Percentiles rank a stretch among this genome's conserved stretches.
Conservation (phyloP, 2,888 invertebrate genomes). For the Trachelus troglodyta region DNA sequence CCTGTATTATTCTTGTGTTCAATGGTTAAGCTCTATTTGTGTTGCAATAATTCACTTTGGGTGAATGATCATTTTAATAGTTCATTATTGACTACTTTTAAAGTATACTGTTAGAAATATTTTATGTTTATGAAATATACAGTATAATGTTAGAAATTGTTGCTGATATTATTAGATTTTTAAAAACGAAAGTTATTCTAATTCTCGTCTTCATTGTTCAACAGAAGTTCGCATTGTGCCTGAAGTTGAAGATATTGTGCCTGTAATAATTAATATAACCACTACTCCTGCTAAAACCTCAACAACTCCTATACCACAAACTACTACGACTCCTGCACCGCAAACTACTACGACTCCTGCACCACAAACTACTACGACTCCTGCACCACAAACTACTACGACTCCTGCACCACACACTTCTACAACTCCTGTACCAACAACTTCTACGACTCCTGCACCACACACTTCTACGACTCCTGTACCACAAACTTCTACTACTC, state of each 20-base stretch:
- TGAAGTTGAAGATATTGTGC: neutral
- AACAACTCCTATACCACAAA: slow-evolving; percentile 1
- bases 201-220: slow-evolving; percentile 11
- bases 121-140: neutral
- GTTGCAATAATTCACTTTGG: neutral
- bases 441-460: slow-evolving; percentile 43
- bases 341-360: slow-evolving; percentile 41
- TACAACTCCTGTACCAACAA: neutral
- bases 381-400: slow-evolving; percentile 35
- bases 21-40: neutral
- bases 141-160: neutral
- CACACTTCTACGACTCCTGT: slow-evolving; percentile 37
- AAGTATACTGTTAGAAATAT: neutral
- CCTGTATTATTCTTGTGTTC: neutral
- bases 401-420: slow-evolving; percentile 34
- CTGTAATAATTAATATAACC: neutral
- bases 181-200: neutral
- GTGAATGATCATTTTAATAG: neutral
- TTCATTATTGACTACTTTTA: too few species aligned
- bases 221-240: slow-evolving; percentile 1
- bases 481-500: slow-evolving; percentile 37
- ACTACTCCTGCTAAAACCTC: slow-evolving; percentile 34
- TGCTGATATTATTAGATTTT: neutral
- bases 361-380: slow-evolving; percentile 41
- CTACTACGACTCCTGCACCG: slow-evolving; percentile 12